Evolutionary conservation across 2,113 vertebrate species (phyloP), one percentile per base, ranked within the genome.

Genomic region (Hyla sarda): DNA sequence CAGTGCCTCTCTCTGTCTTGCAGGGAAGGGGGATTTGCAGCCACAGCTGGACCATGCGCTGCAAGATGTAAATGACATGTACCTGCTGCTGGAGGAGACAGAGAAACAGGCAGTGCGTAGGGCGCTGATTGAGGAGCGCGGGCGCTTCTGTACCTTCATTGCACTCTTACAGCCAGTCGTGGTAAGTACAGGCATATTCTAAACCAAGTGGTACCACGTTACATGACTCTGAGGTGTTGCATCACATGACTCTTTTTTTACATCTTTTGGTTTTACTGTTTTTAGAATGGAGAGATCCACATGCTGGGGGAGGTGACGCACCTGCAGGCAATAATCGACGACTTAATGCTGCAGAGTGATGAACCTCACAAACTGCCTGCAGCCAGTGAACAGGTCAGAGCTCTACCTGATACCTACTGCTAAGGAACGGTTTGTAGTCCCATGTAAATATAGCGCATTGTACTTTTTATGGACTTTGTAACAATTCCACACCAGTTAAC

Each of bases 231-330:
- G 50, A 73, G 23, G 30, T 23, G n/a, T 19, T n/a, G 30, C 16
- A 54, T 52, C 1, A n/a, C 50, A 30, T 30, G 28, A 1, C 28
- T 10, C 41, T 62, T 12, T 78, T 37, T 25, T 32, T 54, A 54
- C 83, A n/a, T 50, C 72, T 87, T 67, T 3, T 79, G 28, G 13
- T 14, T 80, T 32, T 30, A 28, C 14, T 48, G 17, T 5, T 23
- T 21, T 7, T 91, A 99, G 98, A 98, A 96, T 0, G 95, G 96
- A 30, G 98, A 99, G 93, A 96, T 99, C 17, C 96, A 97, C 89
- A 99, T 99, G 97, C 92, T 99, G 92, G 98, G 97, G 5, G 98
- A 99, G 92, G 96, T 97, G 88, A 99, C 98, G 5, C 98, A 99
- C 89, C 92, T 99, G n/a, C 98, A 99, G 92, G 96, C 97, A 88